Conservation (phyloP, 1,140 invertebrate species). For the Saccostrea cuccullata region DNA sequence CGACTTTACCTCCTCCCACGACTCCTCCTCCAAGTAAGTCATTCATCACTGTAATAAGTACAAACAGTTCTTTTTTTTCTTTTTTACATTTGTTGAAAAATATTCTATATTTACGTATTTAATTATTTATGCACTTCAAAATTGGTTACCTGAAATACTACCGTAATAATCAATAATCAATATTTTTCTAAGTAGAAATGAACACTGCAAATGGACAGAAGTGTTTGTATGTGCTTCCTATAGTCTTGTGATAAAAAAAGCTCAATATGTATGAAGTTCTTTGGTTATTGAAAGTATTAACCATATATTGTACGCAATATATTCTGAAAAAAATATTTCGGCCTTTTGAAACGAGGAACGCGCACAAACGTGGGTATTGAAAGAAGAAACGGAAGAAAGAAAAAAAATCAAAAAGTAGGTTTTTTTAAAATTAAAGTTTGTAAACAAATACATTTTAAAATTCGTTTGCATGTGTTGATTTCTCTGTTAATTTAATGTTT, state of each 20-base stretch:
- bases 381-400: not conserved
- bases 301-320: not conserved
- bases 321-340: not conserved
- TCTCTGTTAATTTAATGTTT: not conserved
- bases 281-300: not conserved
- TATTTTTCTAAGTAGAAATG: not conserved
- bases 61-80: too few species aligned
- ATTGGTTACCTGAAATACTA: not conserved
- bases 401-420: not conserved
- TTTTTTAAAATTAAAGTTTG: not conserved
- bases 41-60: not conserved
- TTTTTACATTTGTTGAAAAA: too few species aligned
- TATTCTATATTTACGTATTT: too few species aligned
- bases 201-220: not conserved
- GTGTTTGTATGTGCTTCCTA: not conserved
- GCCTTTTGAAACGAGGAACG: not conserved
- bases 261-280: not conserved
- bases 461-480: not conserved
- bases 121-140: too few species aligned
- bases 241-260: not conserved
- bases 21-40: conserved; percentile 1
- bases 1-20: not conserved
- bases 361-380: too few species aligned
- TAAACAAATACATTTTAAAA: not conserved
- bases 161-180: not conserved